These are phyloP conservation scores for Elgaria multicarinata DNA, from an alignment of 2,113 vertebrate species.

Conservation along the genomic window DNA sequence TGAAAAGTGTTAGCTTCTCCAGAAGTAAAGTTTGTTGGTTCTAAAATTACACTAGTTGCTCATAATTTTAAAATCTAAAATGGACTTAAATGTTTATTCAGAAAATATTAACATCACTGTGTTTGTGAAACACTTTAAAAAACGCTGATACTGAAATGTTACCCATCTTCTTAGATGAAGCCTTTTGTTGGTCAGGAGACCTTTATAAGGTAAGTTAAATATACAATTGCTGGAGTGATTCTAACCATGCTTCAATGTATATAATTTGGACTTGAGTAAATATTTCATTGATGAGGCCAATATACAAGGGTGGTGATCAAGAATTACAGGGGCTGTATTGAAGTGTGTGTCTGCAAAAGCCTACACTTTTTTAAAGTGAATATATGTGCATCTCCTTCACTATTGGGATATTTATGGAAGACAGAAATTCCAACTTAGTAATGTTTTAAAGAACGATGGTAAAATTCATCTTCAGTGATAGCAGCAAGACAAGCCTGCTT, in stretches of 20 bases:
- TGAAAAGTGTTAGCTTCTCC: conserved; percentile 67
- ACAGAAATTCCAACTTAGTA: background rate
- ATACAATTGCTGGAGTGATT: background rate
- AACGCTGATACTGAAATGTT: background rate
- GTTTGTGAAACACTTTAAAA: conserved; percentile 36
- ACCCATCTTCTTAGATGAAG: background rate
- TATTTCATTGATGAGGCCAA: background rate
- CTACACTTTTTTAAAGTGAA: background rate
- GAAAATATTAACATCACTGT: conserved; percentile 19
- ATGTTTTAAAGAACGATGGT: background rate
- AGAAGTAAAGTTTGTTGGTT: conserved; percentile 70
- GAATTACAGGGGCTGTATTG: background rate
- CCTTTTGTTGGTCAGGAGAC: background rate
- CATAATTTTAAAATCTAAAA: conserved; percentile 54
- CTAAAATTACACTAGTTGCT: conserved; percentile 60
- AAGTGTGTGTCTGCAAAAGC: background rate
- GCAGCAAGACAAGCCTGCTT: background rate
- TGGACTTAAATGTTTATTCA: background rate
- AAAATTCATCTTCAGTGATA: background rate
- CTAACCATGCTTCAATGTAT: background rate
- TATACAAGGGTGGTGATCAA: background rate
- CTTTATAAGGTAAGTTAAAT: background rate
- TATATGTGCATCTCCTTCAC: background rate
- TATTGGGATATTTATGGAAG: background rate
- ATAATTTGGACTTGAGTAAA: background rate